Evolutionary conservation across 1,140 invertebrate genomes (phyloP).

Genomic region (Coelopa frigida): DNA sequence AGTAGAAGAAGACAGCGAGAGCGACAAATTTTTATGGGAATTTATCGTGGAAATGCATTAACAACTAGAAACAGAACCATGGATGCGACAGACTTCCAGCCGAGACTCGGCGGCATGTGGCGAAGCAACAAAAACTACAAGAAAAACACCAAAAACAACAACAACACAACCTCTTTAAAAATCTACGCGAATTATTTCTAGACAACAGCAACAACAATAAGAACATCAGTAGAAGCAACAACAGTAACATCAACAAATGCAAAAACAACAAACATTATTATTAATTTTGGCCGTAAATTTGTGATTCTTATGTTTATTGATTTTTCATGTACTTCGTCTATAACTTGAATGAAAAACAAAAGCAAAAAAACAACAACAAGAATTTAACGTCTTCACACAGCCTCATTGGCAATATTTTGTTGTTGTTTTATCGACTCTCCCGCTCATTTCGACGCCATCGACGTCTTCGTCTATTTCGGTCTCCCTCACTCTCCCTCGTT

Average conservation of each 20-base stretch:
- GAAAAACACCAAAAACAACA: conserved; percentile 7
- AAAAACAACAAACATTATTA: too few relatives aligned
- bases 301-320: conserved; percentile 12
- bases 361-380: too few relatives aligned
- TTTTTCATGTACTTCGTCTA: conserved; percentile 6
- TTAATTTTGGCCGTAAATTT: conserved; percentile 10
- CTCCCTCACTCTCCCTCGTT: too few relatives aligned
- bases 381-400: too few relatives aligned
- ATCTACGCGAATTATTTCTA: too few relatives aligned
- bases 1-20: too few relatives aligned
- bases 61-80: conserved; percentile 4
- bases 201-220: background rate
- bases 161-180: conserved; percentile 5
- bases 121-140: background rate
- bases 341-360: too few relatives aligned
- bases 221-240: conserved; percentile 4
- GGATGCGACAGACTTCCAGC: conserved; percentile 4
- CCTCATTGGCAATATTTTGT: too few relatives aligned
- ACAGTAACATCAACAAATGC: conserved; percentile 1
- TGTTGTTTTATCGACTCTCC: too few relatives aligned
- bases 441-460: too few relatives aligned
- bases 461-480: too few relatives aligned
- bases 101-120: too few relatives aligned
- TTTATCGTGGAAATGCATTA: conserved; percentile 17
- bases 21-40: conserved; percentile 18